A percentile compares a stretch with the other conserved stretches of the same genome.
Evolutionary conservation across 2,888 invertebrate species (phyloP).

Genomic region (Synergus gifuensis): DNA sequence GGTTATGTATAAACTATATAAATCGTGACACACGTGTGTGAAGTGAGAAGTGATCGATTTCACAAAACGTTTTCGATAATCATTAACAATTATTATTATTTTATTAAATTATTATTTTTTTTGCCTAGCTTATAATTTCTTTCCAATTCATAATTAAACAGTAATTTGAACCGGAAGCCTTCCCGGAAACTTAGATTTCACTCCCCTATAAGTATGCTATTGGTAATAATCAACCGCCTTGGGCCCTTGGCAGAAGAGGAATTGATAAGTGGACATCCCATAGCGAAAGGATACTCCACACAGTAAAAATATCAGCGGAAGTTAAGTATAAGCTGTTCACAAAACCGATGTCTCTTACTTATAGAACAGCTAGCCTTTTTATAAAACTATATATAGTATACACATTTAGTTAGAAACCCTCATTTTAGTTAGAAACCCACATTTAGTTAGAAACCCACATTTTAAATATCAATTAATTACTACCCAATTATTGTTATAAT

Average conservation of each 20-base stretch:
- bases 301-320: neutral
- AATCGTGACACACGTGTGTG: neutral
- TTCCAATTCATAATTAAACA: neutral
- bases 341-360: neutral
- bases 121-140: neutral
- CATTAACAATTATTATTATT: neutral
- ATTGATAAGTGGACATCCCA: neutral
- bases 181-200: constrained; percentile 2
- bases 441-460: no score
- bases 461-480: no score
- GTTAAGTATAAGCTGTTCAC: neutral
- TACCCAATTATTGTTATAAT: neutral
- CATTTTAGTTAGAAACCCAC: no score
- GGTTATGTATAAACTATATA: neutral
- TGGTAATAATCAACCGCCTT: neutral
- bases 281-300: neutral
- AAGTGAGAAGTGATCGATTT: neutral
- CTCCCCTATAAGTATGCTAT: neutral
- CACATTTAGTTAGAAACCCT: no score
- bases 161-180: neutral
- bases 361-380: neutral
- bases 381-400: neutral
- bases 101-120: neutral
- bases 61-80: neutral
- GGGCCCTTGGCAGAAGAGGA: neutral